A percentile compares a stretch with the other conserved stretches of the same genome.
These are phyloP conservation scores for Thunnus maccoyii DNA, from an alignment of 2,113 vertebrate genomes.

Conservation along the genomic window DNA sequence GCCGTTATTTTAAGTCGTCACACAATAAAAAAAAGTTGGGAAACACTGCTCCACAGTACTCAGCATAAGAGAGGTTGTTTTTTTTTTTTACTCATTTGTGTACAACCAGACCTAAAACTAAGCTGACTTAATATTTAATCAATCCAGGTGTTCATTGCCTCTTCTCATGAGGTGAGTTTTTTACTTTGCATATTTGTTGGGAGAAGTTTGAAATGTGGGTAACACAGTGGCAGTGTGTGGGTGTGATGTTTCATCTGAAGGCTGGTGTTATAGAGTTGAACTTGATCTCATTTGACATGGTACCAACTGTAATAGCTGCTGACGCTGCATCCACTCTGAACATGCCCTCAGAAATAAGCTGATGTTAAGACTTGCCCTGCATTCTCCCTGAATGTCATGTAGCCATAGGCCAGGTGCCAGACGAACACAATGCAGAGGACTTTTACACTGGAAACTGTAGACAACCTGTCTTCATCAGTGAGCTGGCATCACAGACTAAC, in stretches of 20 bases:
- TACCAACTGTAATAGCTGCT: constrained; percentile 27
- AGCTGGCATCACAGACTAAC: not conserved
- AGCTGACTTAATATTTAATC: not conserved
- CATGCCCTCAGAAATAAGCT: constrained; percentile 20
- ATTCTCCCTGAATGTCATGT: constrained; percentile 57
- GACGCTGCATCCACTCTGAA: constrained; percentile 32
- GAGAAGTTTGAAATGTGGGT: not conserved
- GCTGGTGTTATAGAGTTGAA: constrained; percentile 4
- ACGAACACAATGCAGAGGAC: constrained; percentile 1
- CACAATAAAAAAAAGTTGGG: too few species aligned
- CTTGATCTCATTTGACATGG: constrained; percentile 18
- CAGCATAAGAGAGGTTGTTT: not conserved
- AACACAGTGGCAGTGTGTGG: not conserved
- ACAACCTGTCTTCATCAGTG: not conserved
- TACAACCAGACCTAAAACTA: too few species aligned
- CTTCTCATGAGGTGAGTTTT: not conserved
- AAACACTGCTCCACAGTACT: not conserved
- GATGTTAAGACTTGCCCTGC: constrained; percentile 65
- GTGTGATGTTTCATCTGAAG: not conserved
- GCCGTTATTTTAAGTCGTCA: too few species aligned
- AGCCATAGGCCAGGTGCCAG: constrained; percentile 33
- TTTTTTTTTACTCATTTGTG: not conserved
- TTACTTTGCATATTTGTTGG: not conserved
- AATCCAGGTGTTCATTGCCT: not conserved
- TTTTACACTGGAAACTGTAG: constrained; percentile 32